Base-by-base conservation (phyloP, 2,888 invertebrate species). In the Lumbricus terrestris region DNA sequence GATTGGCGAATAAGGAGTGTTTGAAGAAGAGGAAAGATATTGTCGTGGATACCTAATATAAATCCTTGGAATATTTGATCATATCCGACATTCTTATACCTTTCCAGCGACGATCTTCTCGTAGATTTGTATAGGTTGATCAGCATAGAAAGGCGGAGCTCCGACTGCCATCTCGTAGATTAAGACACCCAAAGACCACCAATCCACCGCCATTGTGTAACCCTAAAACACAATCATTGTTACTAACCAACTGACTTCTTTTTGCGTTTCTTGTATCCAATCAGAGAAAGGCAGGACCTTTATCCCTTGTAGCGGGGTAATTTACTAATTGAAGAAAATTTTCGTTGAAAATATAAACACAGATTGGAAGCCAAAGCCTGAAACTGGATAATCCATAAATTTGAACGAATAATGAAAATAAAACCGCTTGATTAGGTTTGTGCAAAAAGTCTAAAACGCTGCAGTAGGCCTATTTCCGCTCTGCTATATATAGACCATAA, bases 41-140 rank as follows among this genome's bases (percentile, higher is more conserved):
- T 47, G 23, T 15, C 47, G 47, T 3, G 18, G 20, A 47, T 47
- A 20, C 47, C n/a, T n/a, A n/a, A n/a, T n/a, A n/a, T 29, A 23
- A 54, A 54, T 54, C 3, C 23, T 54, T 29, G 3, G 3, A 23
- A 29, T 69, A 69, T 69, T 29, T 69, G 0, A 69, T n/a, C 69
- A 13, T 69, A 69, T n/a, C 69, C 92, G 92, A n/a, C 2, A n/a
- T 69, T 29, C 92, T 92, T n/a, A n/a, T 92, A 96, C 98, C 96
- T 99, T 99, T 93, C 99, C 99, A 89, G 98, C 98, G 18, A 99
- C 99, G 94, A 99, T 99, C 96, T 99, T 99, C 96, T 99, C 99
- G 95, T 99, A 99, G 94, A 99, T 99, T 95, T 99, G 99, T 93
- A 99, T 99, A 37, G 99, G 99, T 95, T 99, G 99, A 95, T 99